Evolutionary conservation across 2,888 invertebrate genomes (phyloP).

Genomic region (Xanthostigma xanthostigma): DNA sequence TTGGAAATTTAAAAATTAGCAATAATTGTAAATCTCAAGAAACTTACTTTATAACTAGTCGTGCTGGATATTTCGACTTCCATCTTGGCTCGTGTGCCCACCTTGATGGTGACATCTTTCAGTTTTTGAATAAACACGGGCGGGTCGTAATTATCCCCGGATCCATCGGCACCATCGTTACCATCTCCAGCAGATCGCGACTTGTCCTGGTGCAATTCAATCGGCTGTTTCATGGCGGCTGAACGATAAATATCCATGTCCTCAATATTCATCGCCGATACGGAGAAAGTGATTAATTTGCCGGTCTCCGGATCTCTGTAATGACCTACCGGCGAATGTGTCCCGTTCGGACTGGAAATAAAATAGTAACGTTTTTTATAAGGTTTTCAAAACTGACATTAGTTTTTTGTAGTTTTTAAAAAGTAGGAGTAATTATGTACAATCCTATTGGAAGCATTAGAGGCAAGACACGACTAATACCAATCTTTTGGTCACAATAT

Average conservation of each 20-base stretch:
- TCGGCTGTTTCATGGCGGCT: conserved; percentile 10
- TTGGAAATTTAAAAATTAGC: no score
- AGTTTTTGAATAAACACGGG: conserved; percentile 74
- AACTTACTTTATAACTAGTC: conserved; percentile 57
- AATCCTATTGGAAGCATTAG: no score
- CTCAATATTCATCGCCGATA: conserved; percentile 17
- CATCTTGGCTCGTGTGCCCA: conserved; percentile 73
- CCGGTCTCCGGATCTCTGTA: conserved; percentile 43
- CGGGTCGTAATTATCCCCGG: conserved; percentile 50
- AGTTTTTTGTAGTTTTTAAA: no score
- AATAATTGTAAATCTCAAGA: no score
- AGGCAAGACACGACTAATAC: no score
- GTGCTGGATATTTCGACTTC: conserved; percentile 71
- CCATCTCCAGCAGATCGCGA: conserved; percentile 16
- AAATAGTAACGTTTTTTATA: no score
- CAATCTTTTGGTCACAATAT: no score
- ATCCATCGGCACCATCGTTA: conserved; percentile 11
- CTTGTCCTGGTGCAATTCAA: conserved; percentile 42
- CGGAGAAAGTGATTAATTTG: conserved; percentile 42
- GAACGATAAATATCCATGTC: conserved; percentile 36
- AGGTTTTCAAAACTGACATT: no score
- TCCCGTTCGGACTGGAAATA: conserved; percentile 19
- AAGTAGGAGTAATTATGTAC: no score
- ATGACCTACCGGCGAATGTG: conserved; percentile 49
- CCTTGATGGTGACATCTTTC: conserved; percentile 76